phyloP scores from a whole-genome alignment of 2,113 vertebrate genomes.

The Leiothrix lutea region DNA sequence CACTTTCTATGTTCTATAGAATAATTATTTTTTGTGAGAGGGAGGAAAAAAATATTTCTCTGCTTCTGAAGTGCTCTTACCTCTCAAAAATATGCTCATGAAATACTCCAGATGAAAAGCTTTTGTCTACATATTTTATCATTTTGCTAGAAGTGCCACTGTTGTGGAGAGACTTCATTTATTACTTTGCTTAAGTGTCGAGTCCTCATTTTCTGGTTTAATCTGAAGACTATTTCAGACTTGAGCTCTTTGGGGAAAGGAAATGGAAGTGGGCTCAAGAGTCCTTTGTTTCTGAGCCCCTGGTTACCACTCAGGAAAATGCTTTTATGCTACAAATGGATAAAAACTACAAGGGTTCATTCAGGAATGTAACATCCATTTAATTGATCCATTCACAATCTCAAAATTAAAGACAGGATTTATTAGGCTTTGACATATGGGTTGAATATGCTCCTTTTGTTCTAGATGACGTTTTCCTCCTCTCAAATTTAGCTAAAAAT shows the following conservation, averaged over 20 bases:
- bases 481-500: constrained; percentile 47
- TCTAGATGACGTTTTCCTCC: constrained; percentile 11
- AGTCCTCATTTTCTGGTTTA: not conserved
- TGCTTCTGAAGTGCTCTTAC: not conserved
- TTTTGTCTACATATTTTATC: not conserved
- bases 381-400: constrained; percentile 52
- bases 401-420: constrained; percentile 37
- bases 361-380: constrained; percentile 14
- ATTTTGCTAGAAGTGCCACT: not conserved
- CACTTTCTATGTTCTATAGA: not conserved
- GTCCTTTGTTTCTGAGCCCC: not conserved
- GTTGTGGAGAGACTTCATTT: not conserved
- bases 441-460: constrained; percentile 42
- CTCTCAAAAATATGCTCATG: not conserved
- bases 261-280: constrained; percentile 18
- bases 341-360: constrained; percentile 38
- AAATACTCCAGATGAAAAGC: not conserved
- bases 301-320: not conserved
- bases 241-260: not conserved
- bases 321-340: not conserved
- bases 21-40: not conserved
- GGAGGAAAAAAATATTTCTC: not conserved
- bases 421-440: constrained; percentile 39
- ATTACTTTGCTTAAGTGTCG: not conserved
- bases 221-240: not conserved